These are phyloP conservation scores for Leiothrix lutea DNA, from an alignment of 2,113 vertebrate species.

Conservation along the genomic window DNA sequence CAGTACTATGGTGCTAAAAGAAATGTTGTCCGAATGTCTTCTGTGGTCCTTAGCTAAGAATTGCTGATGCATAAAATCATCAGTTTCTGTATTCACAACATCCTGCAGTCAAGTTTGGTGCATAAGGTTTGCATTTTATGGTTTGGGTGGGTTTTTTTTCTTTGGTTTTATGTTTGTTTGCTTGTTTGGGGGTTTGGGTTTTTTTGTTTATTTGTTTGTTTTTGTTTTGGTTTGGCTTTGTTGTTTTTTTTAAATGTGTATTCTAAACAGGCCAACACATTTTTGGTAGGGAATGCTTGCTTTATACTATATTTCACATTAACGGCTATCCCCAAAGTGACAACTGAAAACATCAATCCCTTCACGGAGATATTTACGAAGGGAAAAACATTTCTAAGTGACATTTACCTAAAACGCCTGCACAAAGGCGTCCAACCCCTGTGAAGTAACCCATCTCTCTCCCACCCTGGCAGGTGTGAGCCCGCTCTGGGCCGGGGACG, in stretches of 20 bases:
- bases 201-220: background rate
- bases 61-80: background rate
- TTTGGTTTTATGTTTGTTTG: background rate
- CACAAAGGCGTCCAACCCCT: accelerated
- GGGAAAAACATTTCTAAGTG: background rate
- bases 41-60: background rate
- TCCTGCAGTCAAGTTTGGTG: background rate
- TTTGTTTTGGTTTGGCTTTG: background rate
- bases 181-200: background rate
- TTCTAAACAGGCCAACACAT: background rate
- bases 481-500: conserved; percentile 78
- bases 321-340: background rate
- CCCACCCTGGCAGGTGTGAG: conserved; percentile 72
- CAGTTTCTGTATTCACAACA: background rate
- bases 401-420: background rate
- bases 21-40: background rate
- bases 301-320: background rate
- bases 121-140: background rate
- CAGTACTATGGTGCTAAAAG: background rate
- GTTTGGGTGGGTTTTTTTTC: background rate
- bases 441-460: background rate
- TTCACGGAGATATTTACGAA: background rate
- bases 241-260: background rate
- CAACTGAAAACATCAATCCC: background rate
- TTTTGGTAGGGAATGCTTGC: background rate